phyloP scores from a whole-genome alignment of 2,888 invertebrate species.

The Microctonus brassicae region DNA sequence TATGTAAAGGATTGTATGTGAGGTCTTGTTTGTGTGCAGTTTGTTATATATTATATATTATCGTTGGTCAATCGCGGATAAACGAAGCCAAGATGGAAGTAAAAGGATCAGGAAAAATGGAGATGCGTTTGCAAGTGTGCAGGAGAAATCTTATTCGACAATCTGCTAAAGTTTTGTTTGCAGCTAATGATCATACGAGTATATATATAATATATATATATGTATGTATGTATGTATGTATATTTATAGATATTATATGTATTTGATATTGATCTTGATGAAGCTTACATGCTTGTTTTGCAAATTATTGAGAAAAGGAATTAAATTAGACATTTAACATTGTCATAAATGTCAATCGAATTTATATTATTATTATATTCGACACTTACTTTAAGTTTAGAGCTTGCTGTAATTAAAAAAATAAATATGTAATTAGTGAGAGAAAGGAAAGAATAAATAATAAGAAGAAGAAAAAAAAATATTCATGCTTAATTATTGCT shows the following conservation, averaged over 20 bases:
- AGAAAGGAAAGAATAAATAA: too few relatives aligned
- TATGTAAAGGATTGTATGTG: slow-evolving; percentile 5
- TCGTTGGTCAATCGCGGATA: slow-evolving; percentile 43
- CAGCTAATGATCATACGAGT: slow-evolving; percentile 17
- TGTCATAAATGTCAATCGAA: not conserved
- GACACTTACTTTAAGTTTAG: too few relatives aligned
- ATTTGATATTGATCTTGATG: slow-evolving; percentile 17
- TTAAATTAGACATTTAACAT: slow-evolving; percentile 11
- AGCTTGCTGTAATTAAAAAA: too few relatives aligned
- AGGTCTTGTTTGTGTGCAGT: slow-evolving; percentile 24
- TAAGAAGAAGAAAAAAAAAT: too few relatives aligned
- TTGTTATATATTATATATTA: slow-evolving; percentile 40
- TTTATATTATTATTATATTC: not conserved
- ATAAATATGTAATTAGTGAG: too few relatives aligned
- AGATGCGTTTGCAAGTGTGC: slow-evolving; percentile 2
- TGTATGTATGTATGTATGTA: too few relatives aligned
- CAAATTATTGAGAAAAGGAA: not conserved
- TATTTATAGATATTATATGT: too few relatives aligned
- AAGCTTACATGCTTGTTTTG: not conserved
- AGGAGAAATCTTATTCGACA: slow-evolving; percentile 20
- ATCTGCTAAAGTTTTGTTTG: slow-evolving; percentile 21
- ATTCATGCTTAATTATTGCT: too few relatives aligned
- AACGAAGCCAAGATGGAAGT: slow-evolving; percentile 26
- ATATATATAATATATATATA: not conserved
- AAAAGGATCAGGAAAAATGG: not conserved